Percentiles rank a stretch among this genome's conserved stretches.
These are phyloP conservation scores for Lacanobia wlatinum DNA, from an alignment of 2,888 invertebrate genomes.

Conservation along the genomic window DNA sequence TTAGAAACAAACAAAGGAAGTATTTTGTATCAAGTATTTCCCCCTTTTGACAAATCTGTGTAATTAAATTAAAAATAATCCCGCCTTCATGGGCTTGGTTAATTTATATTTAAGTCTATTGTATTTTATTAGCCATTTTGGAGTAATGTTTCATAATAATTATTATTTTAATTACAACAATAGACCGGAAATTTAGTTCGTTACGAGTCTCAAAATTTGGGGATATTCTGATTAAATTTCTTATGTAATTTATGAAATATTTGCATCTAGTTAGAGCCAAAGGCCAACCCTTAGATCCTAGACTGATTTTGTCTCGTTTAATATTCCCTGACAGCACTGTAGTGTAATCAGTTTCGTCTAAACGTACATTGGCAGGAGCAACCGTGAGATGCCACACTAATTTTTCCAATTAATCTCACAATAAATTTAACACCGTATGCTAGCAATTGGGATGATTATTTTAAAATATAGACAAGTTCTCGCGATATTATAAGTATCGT, in stretches of 20 bases:
- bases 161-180: conserved; percentile 15
- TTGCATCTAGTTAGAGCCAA: too few relatives aligned
- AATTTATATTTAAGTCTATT: conserved; percentile 62
- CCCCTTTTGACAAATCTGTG: conserved; percentile 61
- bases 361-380: background rate
- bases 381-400: background rate
- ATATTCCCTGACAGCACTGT: background rate
- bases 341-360: background rate
- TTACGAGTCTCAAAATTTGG: background rate
- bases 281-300: too few relatives aligned
- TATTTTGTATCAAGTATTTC: conserved; percentile 43
- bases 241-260: too few relatives aligned
- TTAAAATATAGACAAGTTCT: conserved; percentile 37
- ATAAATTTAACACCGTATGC: conserved; percentile 13
- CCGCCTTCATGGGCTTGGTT: conserved; percentile 41
- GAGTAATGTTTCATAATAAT: conserved; percentile 28
- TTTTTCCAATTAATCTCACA: conserved; percentile 17
- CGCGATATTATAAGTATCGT: conserved; percentile 37
- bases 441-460: conserved; percentile 26
- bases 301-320: too few relatives aligned
- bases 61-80: conserved; percentile 68
- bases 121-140: conserved; percentile 46
- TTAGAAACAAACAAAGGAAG: conserved; percentile 66
- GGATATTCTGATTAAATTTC: background rate
- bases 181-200: too few relatives aligned